phyloP scores from a whole-genome alignment of 1,140 invertebrate species.

The Lerema accius region DNA sequence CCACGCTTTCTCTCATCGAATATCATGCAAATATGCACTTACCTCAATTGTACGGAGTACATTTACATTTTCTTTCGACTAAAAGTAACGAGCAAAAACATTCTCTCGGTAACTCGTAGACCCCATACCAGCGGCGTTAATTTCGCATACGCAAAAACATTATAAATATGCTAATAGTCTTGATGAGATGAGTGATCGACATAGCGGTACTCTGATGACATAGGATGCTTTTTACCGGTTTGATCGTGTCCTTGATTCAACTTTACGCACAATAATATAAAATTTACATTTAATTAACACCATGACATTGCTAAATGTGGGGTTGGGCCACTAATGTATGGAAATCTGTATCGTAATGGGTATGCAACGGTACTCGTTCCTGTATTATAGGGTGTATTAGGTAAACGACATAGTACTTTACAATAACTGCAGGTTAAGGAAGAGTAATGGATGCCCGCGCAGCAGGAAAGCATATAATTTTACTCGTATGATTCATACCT shows the following conservation, averaged over 20 bases:
- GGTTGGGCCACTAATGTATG: constrained; percentile 7
- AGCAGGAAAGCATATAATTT: background rate
- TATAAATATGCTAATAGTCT: constrained; percentile 46
- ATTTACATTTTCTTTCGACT: no score
- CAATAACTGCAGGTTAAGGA: background rate
- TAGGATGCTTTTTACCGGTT: constrained; percentile 49
- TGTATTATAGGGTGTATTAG: background rate
- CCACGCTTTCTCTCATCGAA: no score
- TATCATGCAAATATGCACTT: no score
- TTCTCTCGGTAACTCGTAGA: constrained; percentile 1
- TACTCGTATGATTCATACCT: no score
- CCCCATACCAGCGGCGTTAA: background rate
- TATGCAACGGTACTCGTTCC: constrained; percentile 4
- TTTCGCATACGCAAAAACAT: constrained; percentile 36
- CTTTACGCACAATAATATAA: constrained; percentile 9
- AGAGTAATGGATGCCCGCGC: background rate
- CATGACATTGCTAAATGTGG: constrained; percentile 3
- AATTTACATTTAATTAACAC: constrained; percentile 20
- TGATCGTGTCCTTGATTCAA: constrained; percentile 57
- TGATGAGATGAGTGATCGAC: constrained; percentile 52
- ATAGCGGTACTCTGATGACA: constrained; percentile 57
- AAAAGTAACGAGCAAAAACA: constrained; percentile 26
- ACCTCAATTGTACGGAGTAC: no score
- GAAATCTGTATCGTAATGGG: constrained; percentile 6
- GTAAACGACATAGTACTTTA: constrained; percentile 2